These are phyloP conservation scores for Aphidius ervi DNA, from an alignment of 1,140 invertebrate genomes.

Conservation along the genomic window DNA sequence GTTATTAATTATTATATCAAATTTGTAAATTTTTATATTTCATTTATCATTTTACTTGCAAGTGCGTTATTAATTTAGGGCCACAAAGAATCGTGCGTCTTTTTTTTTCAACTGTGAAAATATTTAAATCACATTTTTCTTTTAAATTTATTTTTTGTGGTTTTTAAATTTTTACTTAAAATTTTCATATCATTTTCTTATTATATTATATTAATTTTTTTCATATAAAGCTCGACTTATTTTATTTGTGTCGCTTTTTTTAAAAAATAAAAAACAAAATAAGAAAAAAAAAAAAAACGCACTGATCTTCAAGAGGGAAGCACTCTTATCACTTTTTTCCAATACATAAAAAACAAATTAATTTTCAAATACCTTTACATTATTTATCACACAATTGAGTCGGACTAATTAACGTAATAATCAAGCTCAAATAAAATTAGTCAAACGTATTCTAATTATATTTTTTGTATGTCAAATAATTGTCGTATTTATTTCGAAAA, in stretches of 20 bases:
- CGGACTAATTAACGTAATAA: neutral
- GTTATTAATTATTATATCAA: slow-evolving; percentile 4
- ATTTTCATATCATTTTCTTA: neutral
- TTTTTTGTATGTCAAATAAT: neutral
- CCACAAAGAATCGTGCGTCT: slow-evolving; percentile 18
- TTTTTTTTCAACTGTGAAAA: neutral
- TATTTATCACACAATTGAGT: neutral
- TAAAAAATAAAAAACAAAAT: neutral
- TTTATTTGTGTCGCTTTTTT: slow-evolving; percentile 5
- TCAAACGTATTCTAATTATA: neutral
- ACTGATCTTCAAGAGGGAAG: slow-evolving; percentile 21
- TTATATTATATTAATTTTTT: neutral
- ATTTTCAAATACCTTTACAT: neutral
- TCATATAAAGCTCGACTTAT: neutral
- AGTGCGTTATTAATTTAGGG: slow-evolving; percentile 13
- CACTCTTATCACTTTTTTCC: slow-evolving; percentile 15
- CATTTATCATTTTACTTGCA: slow-evolving; percentile 3
- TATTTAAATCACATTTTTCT: no score
- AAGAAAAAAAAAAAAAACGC: slow-evolving; percentile 11
- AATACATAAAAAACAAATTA: neutral
- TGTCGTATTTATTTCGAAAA: no score
- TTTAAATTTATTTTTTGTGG: no score
- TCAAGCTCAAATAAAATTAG: neutral
- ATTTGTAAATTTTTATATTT: slow-evolving; percentile 7
- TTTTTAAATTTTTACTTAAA: no score